phyloP scores from a whole-genome alignment of 2,113 vertebrate species.

The Platycercus adscitus region DNA sequence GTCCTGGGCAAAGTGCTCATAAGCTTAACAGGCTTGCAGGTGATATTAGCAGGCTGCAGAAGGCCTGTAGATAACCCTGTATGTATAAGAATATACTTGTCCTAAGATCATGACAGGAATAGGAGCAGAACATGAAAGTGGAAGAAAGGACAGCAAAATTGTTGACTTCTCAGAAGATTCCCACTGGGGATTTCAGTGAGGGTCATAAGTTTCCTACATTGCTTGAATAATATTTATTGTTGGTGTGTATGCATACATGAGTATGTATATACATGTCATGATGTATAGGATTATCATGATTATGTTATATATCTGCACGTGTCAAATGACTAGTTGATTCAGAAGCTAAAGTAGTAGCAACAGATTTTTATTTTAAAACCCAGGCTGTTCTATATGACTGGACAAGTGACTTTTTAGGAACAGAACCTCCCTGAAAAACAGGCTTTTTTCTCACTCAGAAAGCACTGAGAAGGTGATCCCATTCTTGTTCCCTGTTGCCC shows the following conservation, averaged over 20 bases:
- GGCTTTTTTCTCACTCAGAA: not conserved
- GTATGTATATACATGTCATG: not conserved
- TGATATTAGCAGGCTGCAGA: not conserved
- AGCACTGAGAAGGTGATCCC: not conserved
- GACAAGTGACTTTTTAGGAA: not conserved
- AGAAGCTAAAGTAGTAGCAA: not conserved
- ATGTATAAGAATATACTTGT: not conserved
- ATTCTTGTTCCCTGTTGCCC: not conserved
- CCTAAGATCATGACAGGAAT: not conserved
- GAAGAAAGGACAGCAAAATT: not conserved
- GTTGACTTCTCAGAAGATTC: slow-evolving; percentile 6
- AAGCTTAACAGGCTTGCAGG: not conserved
- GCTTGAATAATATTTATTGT: not conserved
- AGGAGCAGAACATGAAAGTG: slow-evolving; percentile 1
- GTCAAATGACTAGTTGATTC: not conserved
- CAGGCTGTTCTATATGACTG: not conserved
- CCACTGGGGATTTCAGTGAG: not conserved
- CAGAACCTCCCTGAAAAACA: not conserved
- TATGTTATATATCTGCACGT: not conserved
- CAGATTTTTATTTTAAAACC: not conserved
- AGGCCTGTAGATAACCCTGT: not conserved
- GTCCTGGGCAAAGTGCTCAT: not conserved
- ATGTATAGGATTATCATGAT: not conserved
- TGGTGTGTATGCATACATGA: not conserved
- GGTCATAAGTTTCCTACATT: not conserved